phyloP scores from a whole-genome alignment of 64 coral and sea anemone species.

The Stylophora pistillata region DNA sequence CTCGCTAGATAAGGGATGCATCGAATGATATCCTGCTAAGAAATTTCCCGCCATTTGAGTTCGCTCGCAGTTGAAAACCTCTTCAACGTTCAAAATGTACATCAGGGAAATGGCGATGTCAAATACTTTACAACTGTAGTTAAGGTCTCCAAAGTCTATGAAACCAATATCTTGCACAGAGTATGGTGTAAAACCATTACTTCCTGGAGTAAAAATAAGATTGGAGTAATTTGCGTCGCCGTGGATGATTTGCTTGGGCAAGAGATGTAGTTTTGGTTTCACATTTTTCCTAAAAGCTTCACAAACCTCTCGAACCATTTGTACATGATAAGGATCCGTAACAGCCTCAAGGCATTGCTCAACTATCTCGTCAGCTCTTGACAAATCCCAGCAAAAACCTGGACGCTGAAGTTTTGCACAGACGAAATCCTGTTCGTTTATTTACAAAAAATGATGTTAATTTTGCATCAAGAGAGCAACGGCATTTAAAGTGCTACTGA shows the following conservation, averaged over 20 bases:
- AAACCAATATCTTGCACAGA: slow-evolving; percentile 27
- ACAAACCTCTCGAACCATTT: slow-evolving; percentile 46
- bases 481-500: too few relatives aligned
- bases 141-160: slow-evolving; percentile 54
- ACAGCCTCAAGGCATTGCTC: too few relatives aligned
- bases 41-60: slow-evolving; percentile 60
- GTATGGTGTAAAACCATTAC: neutral
- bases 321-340: neutral
- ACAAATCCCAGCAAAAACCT: too few relatives aligned
- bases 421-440: too few relatives aligned
- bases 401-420: too few relatives aligned
- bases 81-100: slow-evolving; percentile 34
- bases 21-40: slow-evolving; percentile 57
- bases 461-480: too few relatives aligned
- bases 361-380: too few relatives aligned
- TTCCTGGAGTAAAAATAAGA: slow-evolving; percentile 8
- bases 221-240: slow-evolving; percentile 64
- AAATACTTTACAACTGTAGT: slow-evolving; percentile 51
- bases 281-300: slow-evolving; percentile 39
- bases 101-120: slow-evolving; percentile 50
- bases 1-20: slow-evolving; percentile 48
- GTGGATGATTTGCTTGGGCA: slow-evolving; percentile 61
- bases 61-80: slow-evolving; percentile 1
- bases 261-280: slow-evolving; percentile 2
- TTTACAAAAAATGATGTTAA: too few relatives aligned